phyloP scores from a whole-genome alignment of 2,113 vertebrate genomes.

The Cyrtonyx montezumae region DNA sequence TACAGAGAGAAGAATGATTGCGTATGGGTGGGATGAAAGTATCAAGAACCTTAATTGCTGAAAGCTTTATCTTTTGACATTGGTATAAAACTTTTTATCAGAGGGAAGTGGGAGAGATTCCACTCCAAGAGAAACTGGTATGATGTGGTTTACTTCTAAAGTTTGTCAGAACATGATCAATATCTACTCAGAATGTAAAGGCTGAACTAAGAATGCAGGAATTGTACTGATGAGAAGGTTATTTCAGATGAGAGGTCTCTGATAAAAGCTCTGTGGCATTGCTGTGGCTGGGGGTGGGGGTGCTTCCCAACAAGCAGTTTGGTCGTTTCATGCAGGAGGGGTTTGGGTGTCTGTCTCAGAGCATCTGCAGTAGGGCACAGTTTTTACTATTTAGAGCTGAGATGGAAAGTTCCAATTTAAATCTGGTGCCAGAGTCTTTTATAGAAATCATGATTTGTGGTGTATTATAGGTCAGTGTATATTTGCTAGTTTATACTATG shows the following conservation, averaged over 20 bases:
- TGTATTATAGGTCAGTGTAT: slow-evolving; percentile 72
- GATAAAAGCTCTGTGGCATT: not conserved
- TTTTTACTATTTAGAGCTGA: slow-evolving; percentile 53
- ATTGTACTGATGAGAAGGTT: not conserved
- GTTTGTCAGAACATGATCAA: not conserved
- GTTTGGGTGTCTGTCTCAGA: not conserved
- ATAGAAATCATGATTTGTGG: slow-evolving; percentile 81
- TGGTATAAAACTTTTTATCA: not conserved
- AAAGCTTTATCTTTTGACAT: not conserved
- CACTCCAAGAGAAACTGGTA: not conserved
- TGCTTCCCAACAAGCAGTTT: not conserved
- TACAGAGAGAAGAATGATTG: not conserved
- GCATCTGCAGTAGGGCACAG: not conserved
- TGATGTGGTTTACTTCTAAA: not conserved
- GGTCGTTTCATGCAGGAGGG: not conserved
- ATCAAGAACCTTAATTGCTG: not conserved
- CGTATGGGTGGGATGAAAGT: not conserved
- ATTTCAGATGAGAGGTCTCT: not conserved
- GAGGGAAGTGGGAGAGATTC: not conserved
- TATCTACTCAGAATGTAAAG: not conserved
- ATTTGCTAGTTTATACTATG: slow-evolving; percentile 74
- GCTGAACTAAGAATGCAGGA: not conserved
- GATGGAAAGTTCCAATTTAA: slow-evolving; percentile 94
- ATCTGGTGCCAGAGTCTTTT: slow-evolving; percentile 87
- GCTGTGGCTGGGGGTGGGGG: not conserved